Conservation (phyloP, 2,888 invertebrate genomes). For the Xanthia togata region DNA sequence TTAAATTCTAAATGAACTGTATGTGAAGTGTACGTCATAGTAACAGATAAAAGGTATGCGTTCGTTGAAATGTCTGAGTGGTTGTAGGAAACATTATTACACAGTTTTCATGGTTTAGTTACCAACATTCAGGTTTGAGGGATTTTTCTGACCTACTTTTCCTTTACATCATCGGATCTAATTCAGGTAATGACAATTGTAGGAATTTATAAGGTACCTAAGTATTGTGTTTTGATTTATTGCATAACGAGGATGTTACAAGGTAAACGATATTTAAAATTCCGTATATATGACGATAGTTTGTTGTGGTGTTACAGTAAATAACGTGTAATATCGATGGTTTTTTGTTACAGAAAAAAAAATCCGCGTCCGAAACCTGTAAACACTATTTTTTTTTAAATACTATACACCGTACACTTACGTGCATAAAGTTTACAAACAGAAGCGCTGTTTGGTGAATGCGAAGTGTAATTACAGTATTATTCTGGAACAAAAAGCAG, state of each 20-base stretch:
- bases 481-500: conserved; percentile 49
- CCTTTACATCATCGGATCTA: conserved; percentile 42
- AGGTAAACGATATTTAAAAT: not conserved
- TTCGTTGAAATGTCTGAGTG: conserved; percentile 32
- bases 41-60: not conserved
- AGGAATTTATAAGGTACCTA: conserved; percentile 8
- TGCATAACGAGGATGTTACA: not conserved
- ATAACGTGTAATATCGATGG: not conserved
- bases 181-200: conserved; percentile 34
- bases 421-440: conserved; percentile 7
- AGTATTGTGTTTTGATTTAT: not conserved
- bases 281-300: conserved; percentile 16
- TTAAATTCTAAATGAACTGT: not conserved
- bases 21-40: not conserved
- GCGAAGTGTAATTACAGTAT: conserved; percentile 19
- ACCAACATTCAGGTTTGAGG: conserved; percentile 29
- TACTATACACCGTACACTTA: not conserved
- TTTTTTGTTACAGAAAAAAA: conserved; percentile 13
- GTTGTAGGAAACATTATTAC: conserved; percentile 27
- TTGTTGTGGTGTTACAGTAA: conserved; percentile 15
- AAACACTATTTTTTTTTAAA: not conserved
- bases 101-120: not conserved
- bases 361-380: not conserved
- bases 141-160: conserved; percentile 43
- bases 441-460: conserved; percentile 20